Evolutionary conservation across 2,888 invertebrate species (phyloP).

Genomic region (Cataglyphis livida): DNA sequence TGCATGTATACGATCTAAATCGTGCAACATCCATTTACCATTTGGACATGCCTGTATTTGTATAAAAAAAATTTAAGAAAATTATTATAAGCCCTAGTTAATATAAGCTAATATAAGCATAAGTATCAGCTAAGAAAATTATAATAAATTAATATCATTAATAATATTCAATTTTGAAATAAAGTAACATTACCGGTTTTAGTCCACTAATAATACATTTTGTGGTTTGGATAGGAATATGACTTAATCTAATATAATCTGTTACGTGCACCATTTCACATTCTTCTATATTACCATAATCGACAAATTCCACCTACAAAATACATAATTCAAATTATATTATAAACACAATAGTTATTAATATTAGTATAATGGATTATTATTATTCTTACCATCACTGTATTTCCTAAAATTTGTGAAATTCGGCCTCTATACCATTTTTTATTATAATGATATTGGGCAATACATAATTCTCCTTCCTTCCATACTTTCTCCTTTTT

Average conservation of each 20-base stretch:
- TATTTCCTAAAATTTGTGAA: conserved; percentile 84
- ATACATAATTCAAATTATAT: background rate
- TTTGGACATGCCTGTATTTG: conserved; percentile 61
- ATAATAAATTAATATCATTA: background rate
- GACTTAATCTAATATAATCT: conserved; percentile 88
- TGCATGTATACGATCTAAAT: conserved; percentile 89
- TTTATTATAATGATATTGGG: conserved; percentile 89
- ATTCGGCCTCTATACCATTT: conserved; percentile 91
- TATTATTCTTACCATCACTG: conserved; percentile 84
- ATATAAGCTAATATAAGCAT: no score
- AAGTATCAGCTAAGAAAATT: background rate
- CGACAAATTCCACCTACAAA: conserved; percentile 89
- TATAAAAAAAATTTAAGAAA: background rate
- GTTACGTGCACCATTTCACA: conserved; percentile 88
- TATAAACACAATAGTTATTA: background rate
- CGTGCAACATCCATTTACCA: conserved; percentile 86
- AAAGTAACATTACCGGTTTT: conserved; percentile 83
- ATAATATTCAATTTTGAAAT: background rate
- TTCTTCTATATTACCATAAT: conserved; percentile 93
- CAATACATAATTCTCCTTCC: conserved; percentile 90
- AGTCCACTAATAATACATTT: conserved; percentile 88
- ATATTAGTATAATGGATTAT: background rate
- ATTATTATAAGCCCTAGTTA: background rate
- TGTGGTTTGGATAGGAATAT: conserved; percentile 90
- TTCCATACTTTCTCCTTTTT: conserved; percentile 87